A percentile compares a stretch with the other conserved stretches of the same genome.
These are phyloP conservation scores for Gallinago solitaria DNA, from an alignment of 2,797 vertebrate species.

Conservation along the genomic window DNA sequence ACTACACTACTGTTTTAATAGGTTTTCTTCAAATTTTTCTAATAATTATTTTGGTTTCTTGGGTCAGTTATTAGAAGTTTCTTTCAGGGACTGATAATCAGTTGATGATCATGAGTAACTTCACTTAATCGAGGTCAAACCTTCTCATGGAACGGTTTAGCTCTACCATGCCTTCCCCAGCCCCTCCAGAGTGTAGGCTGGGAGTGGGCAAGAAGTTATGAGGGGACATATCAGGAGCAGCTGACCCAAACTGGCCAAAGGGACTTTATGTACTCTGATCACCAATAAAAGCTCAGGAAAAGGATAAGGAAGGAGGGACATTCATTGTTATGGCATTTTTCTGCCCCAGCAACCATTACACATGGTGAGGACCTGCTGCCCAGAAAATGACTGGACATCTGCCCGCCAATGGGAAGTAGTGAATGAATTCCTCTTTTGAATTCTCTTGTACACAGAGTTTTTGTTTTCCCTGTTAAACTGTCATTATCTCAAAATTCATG, in stretches of 20 bases:
- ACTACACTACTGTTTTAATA: not conserved
- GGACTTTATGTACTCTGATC: not conserved
- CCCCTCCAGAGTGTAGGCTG: rapidly evolving
- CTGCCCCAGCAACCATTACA: not conserved
- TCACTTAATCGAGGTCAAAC: not conserved
- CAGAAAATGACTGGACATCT: no score
- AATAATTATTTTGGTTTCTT: not conserved
- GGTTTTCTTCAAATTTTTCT: not conserved
- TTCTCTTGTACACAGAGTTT: not conserved
- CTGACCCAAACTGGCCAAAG: not conserved
- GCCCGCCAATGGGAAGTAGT: not conserved
- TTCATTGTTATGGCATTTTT: not conserved
- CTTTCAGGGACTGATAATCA: not conserved
- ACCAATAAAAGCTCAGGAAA: not conserved
- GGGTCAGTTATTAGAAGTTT: not conserved
- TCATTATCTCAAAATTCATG: not conserved
- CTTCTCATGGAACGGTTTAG: not conserved
- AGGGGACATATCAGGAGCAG: not conserved
- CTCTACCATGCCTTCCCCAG: not conserved
- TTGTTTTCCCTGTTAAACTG: not conserved
- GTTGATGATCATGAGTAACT: not conserved
- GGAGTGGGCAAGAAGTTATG: not conserved
- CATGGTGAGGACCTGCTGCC: not conserved
- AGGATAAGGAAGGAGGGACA: not conserved
- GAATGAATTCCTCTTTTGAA: not conserved